Base-by-base conservation (phyloP, 2,888 invertebrate species). In the Lypha dubia region DNA sequence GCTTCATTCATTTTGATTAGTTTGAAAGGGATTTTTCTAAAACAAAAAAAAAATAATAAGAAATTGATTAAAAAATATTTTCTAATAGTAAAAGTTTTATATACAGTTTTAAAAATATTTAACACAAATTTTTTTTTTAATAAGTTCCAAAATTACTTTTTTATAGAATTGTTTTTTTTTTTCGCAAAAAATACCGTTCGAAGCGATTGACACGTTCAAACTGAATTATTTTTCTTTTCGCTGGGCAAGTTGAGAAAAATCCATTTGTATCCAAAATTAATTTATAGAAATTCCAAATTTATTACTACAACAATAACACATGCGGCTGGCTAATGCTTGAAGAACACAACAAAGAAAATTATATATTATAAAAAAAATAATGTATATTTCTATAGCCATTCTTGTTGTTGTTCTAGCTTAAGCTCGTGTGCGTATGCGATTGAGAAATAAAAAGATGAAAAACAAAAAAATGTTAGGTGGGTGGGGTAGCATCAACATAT, bases 1-100 rank as follows among this genome's bases (percentile, higher is more conserved):
- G 95, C 94, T 92, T 95, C 95, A 92, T 90, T 92, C 92, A 92
- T 92, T 85, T 89, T 91, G 88, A 32, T 24, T n/a, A 49, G 20
- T 49, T 71, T n/a, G n/a, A 67, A 60, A 46, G 28, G 15, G 35
- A 49, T 11, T 74, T 67, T 77, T 85, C 82, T 86, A 80, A 80
- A 76, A 28, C 58, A 32, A 86, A 79, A 86, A 81, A 71, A 74
- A 5, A 44, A 38, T 67, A 83, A 44, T n/a, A 24, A 49, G n/a
- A 11, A 20, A 15, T 28, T 22, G 22, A 68, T 35, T 53, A 80
- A 65, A 58, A 65, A 63, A 53, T 63, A 22, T 74, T 60, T 62
- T 68, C 11, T 32, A 65, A 28, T 24, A 11, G 11, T 41, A 28
- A 58, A n/a, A 13, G 13, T 15, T 46, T 58, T n/a, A n/a, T n/a